Evolutionary conservation across 1,140 invertebrate species (phyloP).

Genomic region (Galendromus occidentalis): DNA sequence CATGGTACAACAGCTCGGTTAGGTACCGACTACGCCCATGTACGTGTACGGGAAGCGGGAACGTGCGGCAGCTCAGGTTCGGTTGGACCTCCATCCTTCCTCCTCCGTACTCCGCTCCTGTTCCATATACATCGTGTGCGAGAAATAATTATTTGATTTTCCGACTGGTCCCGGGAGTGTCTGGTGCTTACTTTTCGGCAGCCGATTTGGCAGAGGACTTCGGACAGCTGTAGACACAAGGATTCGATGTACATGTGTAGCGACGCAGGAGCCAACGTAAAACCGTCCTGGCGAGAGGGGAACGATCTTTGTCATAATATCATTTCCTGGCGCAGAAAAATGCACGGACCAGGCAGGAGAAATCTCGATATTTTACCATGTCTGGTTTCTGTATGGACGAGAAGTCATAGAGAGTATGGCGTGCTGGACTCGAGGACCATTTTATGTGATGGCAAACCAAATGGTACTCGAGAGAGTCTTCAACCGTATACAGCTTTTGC

Average conservation of each 20-base stretch:
- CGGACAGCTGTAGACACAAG: neutral
- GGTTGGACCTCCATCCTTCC: too few relatives aligned
- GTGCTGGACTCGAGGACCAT: neutral
- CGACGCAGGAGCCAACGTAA: neutral
- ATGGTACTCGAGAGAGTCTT: constrained; percentile 7
- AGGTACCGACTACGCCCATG: too few relatives aligned
- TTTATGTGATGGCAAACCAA: constrained; percentile 8
- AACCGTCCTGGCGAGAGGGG: neutral
- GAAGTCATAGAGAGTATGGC: constrained; percentile 9
- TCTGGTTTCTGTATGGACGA: neutral
- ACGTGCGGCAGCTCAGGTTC: too few relatives aligned
- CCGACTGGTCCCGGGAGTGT: neutral
- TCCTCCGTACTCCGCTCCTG: too few relatives aligned
- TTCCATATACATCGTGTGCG: too few relatives aligned
- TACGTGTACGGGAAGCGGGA: too few relatives aligned
- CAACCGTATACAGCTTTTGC: constrained; percentile 1
- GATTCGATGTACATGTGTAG: neutral
- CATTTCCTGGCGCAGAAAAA: neutral
- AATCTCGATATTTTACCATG: neutral
- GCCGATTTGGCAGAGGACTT: neutral
- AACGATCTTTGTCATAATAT: neutral
- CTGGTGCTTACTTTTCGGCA: neutral
- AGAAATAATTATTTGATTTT: too few relatives aligned
- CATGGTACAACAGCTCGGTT: too few relatives aligned
- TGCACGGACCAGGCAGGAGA: neutral